Evolutionary conservation across 1,140 invertebrate genomes (phyloP).

Genomic region (Ectropis grisescens): DNA sequence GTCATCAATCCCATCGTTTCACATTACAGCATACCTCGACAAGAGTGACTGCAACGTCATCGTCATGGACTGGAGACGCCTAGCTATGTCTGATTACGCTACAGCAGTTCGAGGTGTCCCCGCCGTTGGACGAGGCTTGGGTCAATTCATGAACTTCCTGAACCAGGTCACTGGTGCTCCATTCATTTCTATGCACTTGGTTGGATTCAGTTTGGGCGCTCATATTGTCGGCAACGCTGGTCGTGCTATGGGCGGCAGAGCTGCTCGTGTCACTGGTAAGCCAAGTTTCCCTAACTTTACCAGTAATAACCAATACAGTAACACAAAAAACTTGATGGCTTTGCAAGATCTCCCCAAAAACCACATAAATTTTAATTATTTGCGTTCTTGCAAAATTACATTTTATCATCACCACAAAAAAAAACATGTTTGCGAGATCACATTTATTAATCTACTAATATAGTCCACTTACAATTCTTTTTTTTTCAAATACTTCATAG

Average conservation of each 20-base stretch:
- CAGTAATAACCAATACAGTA: too few species aligned
- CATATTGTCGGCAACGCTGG: slow-evolving; percentile 90
- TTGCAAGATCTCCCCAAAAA: too few species aligned
- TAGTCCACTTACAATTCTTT: not conserved
- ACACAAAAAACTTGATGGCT: too few species aligned
- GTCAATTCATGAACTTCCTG: slow-evolving; percentile 65
- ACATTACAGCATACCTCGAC: slow-evolving; percentile 69
- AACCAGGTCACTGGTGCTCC: slow-evolving; percentile 20
- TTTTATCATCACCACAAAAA: too few species aligned
- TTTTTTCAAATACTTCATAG: not conserved
- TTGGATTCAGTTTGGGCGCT: slow-evolving; percentile 90
- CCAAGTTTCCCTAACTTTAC: too few species aligned
- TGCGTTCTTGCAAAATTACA: too few species aligned
- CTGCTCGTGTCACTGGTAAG: slow-evolving; percentile 37
- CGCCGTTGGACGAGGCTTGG: slow-evolving; percentile 39
- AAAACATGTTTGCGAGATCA: not conserved
- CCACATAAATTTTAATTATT: too few species aligned
- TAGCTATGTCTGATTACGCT: slow-evolving; percentile 21
- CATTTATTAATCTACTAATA: not conserved
- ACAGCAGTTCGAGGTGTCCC: slow-evolving; percentile 26
- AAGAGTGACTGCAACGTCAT: slow-evolving; percentile 29
- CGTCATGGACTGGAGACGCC: slow-evolving; percentile 27
- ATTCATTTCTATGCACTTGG: slow-evolving; percentile 79
- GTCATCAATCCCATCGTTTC: not conserved
- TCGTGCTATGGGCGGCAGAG: slow-evolving; percentile 22